Evolutionary conservation across 2,888 invertebrate genomes (phyloP).

Genomic region (Diarsia rubi): DNA sequence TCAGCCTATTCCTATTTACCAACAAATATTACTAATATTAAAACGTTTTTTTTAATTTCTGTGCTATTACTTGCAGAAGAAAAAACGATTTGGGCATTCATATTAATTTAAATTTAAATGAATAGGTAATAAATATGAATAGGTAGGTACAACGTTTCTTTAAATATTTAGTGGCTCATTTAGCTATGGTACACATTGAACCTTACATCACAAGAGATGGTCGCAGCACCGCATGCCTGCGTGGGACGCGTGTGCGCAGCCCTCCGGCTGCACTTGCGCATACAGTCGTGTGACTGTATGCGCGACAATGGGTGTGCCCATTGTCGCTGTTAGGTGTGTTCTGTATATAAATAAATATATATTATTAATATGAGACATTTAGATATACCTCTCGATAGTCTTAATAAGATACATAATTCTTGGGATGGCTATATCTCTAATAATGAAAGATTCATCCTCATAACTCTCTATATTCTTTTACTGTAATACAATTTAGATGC

Average conservation of each 20-base stretch:
- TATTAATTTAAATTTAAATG: not conserved
- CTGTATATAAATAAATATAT: not conserved
- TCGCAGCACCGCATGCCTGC: not conserved
- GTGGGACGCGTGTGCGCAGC: conserved; percentile 37
- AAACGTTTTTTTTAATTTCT: not conserved
- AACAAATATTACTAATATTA: too few species aligned
- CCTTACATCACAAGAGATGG: not conserved
- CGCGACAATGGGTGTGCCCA: too few species aligned
- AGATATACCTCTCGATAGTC: not conserved
- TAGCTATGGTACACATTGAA: not conserved
- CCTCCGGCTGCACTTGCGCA: conserved; percentile 18
- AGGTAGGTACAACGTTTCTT: not conserved
- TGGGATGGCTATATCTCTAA: not conserved
- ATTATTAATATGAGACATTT: not conserved
- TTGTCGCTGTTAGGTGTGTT: conserved; percentile 37
- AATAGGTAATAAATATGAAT: too few species aligned
- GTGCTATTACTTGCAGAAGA: not conserved
- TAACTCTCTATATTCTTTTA: not conserved
- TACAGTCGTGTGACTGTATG: too few species aligned
- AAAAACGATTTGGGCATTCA: not conserved
- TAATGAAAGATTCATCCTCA: not conserved
- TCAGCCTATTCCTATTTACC: too few species aligned
- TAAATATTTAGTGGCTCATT: not conserved
- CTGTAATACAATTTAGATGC: not conserved
- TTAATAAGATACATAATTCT: conserved; percentile 5